These are phyloP conservation scores for Drosophila ambigua DNA, from an alignment of 1,140 invertebrate genomes.

Conservation along the genomic window DNA sequence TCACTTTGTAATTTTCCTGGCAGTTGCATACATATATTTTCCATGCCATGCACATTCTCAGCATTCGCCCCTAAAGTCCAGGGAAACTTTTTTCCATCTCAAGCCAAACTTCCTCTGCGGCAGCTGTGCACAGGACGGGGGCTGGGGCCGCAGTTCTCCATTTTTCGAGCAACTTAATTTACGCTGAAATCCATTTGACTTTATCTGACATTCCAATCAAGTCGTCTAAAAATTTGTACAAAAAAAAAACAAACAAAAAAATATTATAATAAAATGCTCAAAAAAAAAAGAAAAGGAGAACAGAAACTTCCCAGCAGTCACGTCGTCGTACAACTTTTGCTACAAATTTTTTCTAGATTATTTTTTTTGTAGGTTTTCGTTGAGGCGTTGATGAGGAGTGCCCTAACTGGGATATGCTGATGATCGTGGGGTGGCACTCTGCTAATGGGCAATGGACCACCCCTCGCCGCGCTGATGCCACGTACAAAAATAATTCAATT, in stretches of 20 bases:
- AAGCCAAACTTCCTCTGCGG: conserved; percentile 27
- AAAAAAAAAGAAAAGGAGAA: conserved; percentile 41
- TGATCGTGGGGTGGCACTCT: conserved; percentile 70
- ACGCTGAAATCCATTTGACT: conserved; percentile 83
- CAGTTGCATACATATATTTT: neutral
- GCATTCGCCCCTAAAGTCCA: neutral
- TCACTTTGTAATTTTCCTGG: neutral
- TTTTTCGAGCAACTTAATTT: conserved; percentile 78
- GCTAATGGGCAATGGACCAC: conserved; percentile 67
- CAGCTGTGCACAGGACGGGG: conserved; percentile 27
- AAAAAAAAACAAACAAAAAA: conserved; percentile 62
- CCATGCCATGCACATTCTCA: no score
- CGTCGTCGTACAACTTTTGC: conserved; percentile 78
- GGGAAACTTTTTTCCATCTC: conserved; percentile 9
- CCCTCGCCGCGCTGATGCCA: conserved; percentile 53
- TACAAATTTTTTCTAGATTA: conserved; percentile 69
- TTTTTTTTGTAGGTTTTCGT: conserved; percentile 19
- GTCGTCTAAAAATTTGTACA: conserved; percentile 76
- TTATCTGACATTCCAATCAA: conserved; percentile 83
- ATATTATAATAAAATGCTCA: conserved; percentile 40
- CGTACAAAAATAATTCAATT: conserved; percentile 83
- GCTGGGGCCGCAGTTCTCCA: conserved; percentile 40
- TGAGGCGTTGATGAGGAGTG: conserved; percentile 51
- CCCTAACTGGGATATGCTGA: conserved; percentile 28
- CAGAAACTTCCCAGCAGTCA: conserved; percentile 65